Conservation (phyloP, 1,140 invertebrate genomes). For the Drosophila arizonae region DNA sequence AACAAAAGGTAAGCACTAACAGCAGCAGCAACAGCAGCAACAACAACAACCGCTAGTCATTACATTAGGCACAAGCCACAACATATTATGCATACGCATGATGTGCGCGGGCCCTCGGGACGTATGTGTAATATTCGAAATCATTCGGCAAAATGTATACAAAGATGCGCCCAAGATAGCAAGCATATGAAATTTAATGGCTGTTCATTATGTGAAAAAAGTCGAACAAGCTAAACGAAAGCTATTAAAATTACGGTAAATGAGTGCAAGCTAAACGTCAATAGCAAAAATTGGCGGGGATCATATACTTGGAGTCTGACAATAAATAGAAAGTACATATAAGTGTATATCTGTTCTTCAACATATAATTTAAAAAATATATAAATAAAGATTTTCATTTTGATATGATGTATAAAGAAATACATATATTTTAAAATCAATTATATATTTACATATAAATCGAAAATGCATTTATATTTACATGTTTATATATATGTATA, state of each 20-base stretch:
- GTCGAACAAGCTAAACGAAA: neutral
- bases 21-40: neutral
- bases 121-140: constrained; percentile 41
- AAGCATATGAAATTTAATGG: constrained; percentile 2
- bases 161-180: constrained; percentile 2
- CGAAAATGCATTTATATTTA: no score
- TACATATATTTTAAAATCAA: no score
- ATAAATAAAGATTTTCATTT: no score
- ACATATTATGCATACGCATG: constrained; percentile 46
- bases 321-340: no score
- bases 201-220: neutral
- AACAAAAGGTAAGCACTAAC: constrained; percentile 63
- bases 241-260: neutral
- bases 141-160: constrained; percentile 10
- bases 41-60: neutral
- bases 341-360: no score
- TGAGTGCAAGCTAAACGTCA: neutral
- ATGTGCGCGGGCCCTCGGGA: neutral
- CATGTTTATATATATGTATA: no score
- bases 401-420: no score
- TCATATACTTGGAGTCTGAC: no score
- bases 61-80: constrained; percentile 7
- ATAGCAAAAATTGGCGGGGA: neutral
- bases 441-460: no score
- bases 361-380: no score